phyloP scores from a whole-genome alignment of 2,888 invertebrate species.

The Amorpha juglandis region DNA sequence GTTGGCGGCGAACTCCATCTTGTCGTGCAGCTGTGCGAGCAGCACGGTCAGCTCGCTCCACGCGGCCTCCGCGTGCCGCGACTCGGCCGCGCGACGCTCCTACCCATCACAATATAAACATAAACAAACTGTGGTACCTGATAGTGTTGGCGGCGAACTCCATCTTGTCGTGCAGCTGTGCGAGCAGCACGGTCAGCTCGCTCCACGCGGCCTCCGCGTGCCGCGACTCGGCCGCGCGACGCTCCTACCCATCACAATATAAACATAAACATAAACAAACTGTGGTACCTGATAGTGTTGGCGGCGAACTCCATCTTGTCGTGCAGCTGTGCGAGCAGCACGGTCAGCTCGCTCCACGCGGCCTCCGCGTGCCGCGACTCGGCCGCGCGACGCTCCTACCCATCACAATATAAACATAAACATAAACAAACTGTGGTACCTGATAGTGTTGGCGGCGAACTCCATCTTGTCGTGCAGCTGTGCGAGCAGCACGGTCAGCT shows the following conservation, averaged over 20 bases:
- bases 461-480: conserved; percentile 97
- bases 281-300: conserved; percentile 91
- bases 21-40: conserved; percentile 94
- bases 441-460: conserved; percentile 95
- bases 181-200: conserved; percentile 93
- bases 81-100: conserved; percentile 88
- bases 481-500: conserved; percentile 93
- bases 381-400: conserved; percentile 89
- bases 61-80: conserved; percentile 92
- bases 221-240: conserved; percentile 89
- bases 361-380: conserved; percentile 93
- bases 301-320: conserved; percentile 97
- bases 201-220: conserved; percentile 95
- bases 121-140: too few relatives aligned
- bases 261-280: too few relatives aligned
- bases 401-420: too few relatives aligned
- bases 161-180: conserved; percentile 96
- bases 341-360: conserved; percentile 94
- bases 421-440: conserved; percentile 44
- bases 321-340: conserved; percentile 93
- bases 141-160: conserved; percentile 97
- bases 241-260: too few relatives aligned
- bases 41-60: conserved; percentile 95
- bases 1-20: conserved; percentile 97
- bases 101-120: too few relatives aligned